Percentiles rank a stretch among this genome's conserved stretches.
phyloP scores from a whole-genome alignment of 30 jellyfish, hydroid and myxozoan genomes.

The Chrysaora quinquecirrha region DNA sequence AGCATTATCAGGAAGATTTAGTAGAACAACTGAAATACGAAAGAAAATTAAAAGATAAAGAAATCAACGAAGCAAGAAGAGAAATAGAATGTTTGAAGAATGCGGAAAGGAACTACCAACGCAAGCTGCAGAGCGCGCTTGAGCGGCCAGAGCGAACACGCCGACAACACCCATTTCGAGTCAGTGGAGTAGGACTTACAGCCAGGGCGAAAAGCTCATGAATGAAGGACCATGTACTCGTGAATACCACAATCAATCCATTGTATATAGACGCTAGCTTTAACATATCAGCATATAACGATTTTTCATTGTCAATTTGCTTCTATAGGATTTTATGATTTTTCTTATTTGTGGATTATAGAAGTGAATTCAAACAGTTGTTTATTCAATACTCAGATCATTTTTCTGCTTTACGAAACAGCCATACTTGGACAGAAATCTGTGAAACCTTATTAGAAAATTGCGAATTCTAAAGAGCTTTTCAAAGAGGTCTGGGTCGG shows the following conservation, averaged over 20 bases:
- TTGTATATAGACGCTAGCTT: too few species aligned
- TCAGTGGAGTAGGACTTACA: slow-evolving; percentile 51
- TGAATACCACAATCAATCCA: neutral
- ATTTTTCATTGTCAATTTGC: too few species aligned
- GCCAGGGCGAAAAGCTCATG: slow-evolving; percentile 66
- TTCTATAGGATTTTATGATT: too few species aligned
- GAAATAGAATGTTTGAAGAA: slow-evolving; percentile 73
- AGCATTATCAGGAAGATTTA: slow-evolving; percentile 73
- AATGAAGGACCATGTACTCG: neutral
- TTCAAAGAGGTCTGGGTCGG: too few species aligned
- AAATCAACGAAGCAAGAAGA: slow-evolving; percentile 84
- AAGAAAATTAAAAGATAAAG: slow-evolving; percentile 70
- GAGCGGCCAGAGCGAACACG: slow-evolving; percentile 76
- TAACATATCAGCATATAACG: too few species aligned
- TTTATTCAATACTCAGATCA: too few species aligned
- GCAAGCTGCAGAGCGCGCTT: slow-evolving; percentile 74
- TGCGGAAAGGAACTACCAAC: slow-evolving; percentile 78
- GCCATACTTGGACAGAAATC: too few species aligned
- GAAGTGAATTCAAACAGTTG: too few species aligned
- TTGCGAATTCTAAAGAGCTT: too few species aligned
- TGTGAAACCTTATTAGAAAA: too few species aligned
- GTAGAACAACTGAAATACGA: slow-evolving; percentile 83
- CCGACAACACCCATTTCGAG: slow-evolving; percentile 72
- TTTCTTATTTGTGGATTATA: too few species aligned
- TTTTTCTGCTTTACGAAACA: too few species aligned